These are phyloP conservation scores for Sakesphorus luctuosus DNA, from an alignment of 2,113 vertebrate species.

Conservation along the genomic window DNA sequence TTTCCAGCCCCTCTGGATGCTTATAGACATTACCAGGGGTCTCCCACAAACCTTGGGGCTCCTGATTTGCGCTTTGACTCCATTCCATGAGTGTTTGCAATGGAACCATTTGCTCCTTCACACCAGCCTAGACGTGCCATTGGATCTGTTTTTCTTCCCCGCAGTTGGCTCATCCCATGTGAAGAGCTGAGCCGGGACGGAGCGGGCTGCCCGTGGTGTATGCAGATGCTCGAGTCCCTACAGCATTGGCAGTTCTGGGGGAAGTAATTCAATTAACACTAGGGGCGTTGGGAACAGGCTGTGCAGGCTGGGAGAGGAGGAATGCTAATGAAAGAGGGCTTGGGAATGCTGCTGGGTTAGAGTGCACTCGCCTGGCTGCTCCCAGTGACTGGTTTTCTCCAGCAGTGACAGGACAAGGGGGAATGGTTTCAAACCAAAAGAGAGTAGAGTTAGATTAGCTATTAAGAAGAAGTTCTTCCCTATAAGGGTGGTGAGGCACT, in stretches of 20 bases:
- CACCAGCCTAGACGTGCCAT: background rate
- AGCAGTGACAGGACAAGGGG: background rate
- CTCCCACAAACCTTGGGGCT: background rate
- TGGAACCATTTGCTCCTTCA: background rate
- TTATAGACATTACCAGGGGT: background rate
- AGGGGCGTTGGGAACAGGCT: background rate
- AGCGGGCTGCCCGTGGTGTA: background rate
- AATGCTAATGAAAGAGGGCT: conserved; percentile 18
- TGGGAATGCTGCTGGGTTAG: background rate
- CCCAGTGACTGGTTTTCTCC: background rate
- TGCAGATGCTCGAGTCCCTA: conserved; percentile 29
- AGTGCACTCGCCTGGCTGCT: background rate
- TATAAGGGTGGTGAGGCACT: background rate
- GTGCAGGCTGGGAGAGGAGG: conserved; percentile 17
- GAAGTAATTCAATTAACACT: conserved; percentile 32
- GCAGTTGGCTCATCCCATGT: background rate
- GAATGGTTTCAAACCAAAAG: background rate
- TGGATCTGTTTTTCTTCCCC: background rate
- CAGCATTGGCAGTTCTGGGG: background rate
- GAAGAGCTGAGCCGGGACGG: background rate
- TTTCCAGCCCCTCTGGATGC: background rate
- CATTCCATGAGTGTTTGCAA: background rate
- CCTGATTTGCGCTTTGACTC: background rate
- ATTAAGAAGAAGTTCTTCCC: background rate
- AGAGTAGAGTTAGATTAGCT: background rate